phyloP scores from a whole-genome alignment of 2,888 invertebrate genomes.

The Eucera pruinosa region DNA sequence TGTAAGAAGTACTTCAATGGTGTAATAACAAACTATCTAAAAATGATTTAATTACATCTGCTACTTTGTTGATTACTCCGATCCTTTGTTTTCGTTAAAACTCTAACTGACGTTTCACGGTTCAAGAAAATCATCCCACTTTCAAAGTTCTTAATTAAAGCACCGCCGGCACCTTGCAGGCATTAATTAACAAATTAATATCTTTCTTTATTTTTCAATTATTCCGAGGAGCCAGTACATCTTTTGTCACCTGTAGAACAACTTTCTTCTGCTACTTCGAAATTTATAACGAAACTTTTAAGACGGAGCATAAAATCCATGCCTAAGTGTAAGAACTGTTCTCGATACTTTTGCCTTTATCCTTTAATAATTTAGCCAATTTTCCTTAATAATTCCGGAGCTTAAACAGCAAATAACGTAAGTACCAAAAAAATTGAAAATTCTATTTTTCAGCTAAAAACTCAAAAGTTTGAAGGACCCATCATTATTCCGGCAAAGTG shows the following conservation, averaged over 20 bases:
- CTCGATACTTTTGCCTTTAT: too few species aligned
- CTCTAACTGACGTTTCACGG: slow-evolving; percentile 43
- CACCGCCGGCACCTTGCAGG: slow-evolving; percentile 22
- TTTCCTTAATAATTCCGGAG: too few species aligned
- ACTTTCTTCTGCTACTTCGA: not conserved
- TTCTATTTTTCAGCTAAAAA: too few species aligned
- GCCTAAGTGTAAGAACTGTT: too few species aligned
- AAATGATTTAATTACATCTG: slow-evolving; percentile 56
- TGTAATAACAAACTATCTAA: slow-evolving; percentile 23
- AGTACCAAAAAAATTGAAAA: too few species aligned
- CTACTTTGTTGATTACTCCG: slow-evolving; percentile 52
- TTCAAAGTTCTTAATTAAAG: slow-evolving; percentile 65
- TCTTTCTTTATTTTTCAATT: slow-evolving; percentile 16
- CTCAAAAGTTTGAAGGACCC: too few species aligned
- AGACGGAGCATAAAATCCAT: not conserved
- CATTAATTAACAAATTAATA: slow-evolving; percentile 59
- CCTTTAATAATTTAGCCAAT: too few species aligned
- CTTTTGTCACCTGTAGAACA: slow-evolving; percentile 1
- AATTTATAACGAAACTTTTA: not conserved
- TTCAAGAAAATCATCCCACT: slow-evolving; percentile 50
- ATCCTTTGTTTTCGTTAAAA: slow-evolving; percentile 64
- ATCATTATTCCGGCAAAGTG: too few species aligned
- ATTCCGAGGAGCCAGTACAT: not conserved
- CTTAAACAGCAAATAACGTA: too few species aligned
- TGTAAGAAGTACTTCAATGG: not conserved